Evolutionary conservation across 2,888 invertebrate species (phyloP).

Genomic region (Megastigmus dorsalis): DNA sequence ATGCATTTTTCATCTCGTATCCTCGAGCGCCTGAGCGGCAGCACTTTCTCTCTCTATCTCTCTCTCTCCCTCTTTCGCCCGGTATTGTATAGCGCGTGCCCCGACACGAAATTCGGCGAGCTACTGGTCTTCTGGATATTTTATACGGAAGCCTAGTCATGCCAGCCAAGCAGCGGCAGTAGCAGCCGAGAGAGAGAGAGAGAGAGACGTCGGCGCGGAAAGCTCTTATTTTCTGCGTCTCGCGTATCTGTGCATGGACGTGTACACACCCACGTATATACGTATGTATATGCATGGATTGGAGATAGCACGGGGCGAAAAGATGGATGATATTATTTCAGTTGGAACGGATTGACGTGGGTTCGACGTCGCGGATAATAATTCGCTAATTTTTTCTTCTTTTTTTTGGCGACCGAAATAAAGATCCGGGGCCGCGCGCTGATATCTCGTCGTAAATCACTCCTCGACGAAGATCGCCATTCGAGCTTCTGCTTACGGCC

Average conservation of each 20-base stretch:
- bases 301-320: no score
- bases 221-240: background rate
- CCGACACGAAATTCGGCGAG: conserved; percentile 10
- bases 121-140: conserved; percentile 28
- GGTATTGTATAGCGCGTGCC: conserved; percentile 12
- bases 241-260: no score
- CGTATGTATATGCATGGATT: no score
- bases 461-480: no score
- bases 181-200: no score
- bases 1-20: conserved; percentile 46
- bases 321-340: conserved; percentile 31
- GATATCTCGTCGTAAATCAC: conserved; percentile 21
- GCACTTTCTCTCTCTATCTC: no score
- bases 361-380: conserved; percentile 25
- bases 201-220: no score
- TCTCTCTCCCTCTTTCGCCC: no score
- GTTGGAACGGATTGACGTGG: conserved; percentile 1
- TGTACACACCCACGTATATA: no score
- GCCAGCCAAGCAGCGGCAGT: no score
- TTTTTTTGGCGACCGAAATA: conserved; percentile 8
- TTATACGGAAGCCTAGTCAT: conserved; percentile 25
- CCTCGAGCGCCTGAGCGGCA: no score
- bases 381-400: conserved; percentile 27
- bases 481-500: no score
- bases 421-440: background rate